These are phyloP conservation scores for Gambusia affinis DNA, from an alignment of 2,113 vertebrate species.

Conservation along the genomic window DNA sequence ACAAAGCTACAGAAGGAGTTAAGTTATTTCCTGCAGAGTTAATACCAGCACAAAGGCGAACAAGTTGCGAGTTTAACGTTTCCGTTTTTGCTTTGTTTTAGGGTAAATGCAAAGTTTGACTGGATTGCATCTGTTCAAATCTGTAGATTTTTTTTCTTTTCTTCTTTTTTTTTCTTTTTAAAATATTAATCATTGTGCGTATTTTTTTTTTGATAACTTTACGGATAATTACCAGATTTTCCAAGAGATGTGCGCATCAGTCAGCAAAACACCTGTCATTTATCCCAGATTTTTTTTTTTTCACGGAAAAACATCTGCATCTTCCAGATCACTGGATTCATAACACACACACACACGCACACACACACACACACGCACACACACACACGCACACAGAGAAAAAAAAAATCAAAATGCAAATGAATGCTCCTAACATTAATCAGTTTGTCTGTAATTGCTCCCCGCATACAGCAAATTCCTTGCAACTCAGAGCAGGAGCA, in stretches of 20 bases:
- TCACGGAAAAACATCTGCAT: slow-evolving; percentile 35
- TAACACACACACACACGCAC: too few species aligned
- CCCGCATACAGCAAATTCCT: too few species aligned
- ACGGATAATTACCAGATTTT: background rate
- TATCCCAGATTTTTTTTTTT: slow-evolving; percentile 12
- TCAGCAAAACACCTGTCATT: slow-evolving; percentile 32
- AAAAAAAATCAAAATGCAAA: slow-evolving; percentile 17
- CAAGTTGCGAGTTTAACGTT: slow-evolving; percentile 6
- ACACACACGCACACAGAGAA: background rate
- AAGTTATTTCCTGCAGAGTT: slow-evolving; percentile 62
- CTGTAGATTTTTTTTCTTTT: background rate
- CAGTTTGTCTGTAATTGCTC: background rate
- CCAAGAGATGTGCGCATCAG: background rate
- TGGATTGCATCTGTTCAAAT: background rate
- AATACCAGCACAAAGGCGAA: slow-evolving; percentile 41
- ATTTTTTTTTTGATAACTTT: background rate
- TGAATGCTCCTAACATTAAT: slow-evolving; percentile 3
- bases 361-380: too few species aligned
- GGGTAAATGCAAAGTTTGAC: background rate
- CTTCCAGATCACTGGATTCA: slow-evolving; percentile 9
- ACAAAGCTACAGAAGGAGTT: slow-evolving; percentile 41
- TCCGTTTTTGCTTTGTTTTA: background rate
- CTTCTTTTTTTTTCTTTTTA: background rate
- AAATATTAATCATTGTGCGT: background rate
- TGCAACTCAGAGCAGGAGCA: background rate